Percentiles rank a stretch among this genome's conserved stretches.
These are phyloP conservation scores for Apaloderma vittatum DNA, from an alignment of 2,113 vertebrate genomes.

Conservation along the genomic window DNA sequence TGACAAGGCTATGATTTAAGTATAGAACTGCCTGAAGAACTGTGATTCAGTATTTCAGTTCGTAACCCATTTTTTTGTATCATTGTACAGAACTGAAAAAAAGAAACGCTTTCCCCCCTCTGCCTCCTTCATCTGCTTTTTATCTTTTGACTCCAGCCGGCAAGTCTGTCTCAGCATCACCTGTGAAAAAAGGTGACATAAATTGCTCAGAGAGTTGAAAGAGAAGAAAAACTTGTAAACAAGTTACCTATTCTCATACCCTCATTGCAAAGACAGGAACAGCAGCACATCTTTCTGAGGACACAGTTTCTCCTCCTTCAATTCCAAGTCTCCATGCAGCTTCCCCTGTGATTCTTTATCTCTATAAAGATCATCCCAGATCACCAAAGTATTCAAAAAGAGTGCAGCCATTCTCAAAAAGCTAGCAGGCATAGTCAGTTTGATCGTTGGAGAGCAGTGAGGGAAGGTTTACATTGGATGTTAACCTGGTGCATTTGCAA, in stretches of 20 bases:
- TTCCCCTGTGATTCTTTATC: not conserved
- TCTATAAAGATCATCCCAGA: not conserved
- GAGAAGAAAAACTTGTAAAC: conserved; percentile 59
- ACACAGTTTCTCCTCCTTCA: not conserved
- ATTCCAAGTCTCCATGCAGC: not conserved
- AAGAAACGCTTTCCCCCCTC: not conserved
- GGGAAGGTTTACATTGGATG: not conserved
- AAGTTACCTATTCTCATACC: conserved; percentile 41
- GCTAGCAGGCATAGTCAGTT: not conserved
- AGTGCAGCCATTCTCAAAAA: not conserved
- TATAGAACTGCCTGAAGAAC: conserved; percentile 78
- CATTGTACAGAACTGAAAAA: conserved; percentile 58
- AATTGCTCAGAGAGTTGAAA: conserved; percentile 54
- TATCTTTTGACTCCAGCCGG: conserved; percentile 31
- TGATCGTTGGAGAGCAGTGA: not conserved
- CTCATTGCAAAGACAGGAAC: not conserved
- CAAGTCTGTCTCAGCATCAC: conserved; percentile 26
- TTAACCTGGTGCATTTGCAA: not conserved
- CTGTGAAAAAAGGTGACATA: conserved; percentile 40
- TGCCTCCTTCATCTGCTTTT: conserved; percentile 57
- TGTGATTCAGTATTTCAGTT: conserved; percentile 79
- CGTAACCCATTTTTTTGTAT: conserved; percentile 65
- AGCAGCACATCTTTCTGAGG: not conserved
- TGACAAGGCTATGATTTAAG: conserved; percentile 80
- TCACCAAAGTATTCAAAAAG: not conserved